These are phyloP conservation scores for Rattus rattus DNA, from an alignment of 2,113 vertebrate species.

Conservation along the genomic window DNA sequence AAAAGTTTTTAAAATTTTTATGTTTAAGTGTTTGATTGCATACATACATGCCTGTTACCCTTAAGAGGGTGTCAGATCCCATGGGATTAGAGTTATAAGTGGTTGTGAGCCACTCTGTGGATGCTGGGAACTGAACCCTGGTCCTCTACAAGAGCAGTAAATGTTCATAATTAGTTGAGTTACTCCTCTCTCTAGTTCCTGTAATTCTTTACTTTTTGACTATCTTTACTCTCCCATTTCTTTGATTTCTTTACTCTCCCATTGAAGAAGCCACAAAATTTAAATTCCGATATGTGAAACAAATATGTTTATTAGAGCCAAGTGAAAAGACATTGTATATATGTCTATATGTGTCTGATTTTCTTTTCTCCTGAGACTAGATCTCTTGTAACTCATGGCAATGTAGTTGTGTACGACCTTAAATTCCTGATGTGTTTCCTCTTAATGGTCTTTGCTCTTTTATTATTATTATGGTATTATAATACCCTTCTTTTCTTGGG, in stretches of 20 bases:
- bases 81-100: not conserved
- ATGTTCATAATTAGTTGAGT: not conserved
- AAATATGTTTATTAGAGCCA: conserved; percentile 29
- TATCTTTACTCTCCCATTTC: too few species aligned
- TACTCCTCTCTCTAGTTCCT: not conserved
- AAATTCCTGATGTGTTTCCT: not conserved
- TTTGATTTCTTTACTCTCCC: not conserved
- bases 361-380: not conserved
- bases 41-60: not conserved
- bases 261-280: not conserved
- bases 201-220: conserved; percentile 8
- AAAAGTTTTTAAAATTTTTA: not conserved
- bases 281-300: not conserved
- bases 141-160: not conserved
- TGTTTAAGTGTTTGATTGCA: not conserved
- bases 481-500: not conserved
- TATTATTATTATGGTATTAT: conserved; percentile 40
- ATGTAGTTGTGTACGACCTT: not conserved
- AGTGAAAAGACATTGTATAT: conserved; percentile 14
- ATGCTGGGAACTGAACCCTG: not conserved
- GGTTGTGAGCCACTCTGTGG: not conserved
- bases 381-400: not conserved
- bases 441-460: not conserved
- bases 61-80: not conserved
- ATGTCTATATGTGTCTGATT: not conserved